Evolutionary conservation across 2,797 vertebrate genomes (phyloP).

Genomic region (Echeneis naucrates): DNA sequence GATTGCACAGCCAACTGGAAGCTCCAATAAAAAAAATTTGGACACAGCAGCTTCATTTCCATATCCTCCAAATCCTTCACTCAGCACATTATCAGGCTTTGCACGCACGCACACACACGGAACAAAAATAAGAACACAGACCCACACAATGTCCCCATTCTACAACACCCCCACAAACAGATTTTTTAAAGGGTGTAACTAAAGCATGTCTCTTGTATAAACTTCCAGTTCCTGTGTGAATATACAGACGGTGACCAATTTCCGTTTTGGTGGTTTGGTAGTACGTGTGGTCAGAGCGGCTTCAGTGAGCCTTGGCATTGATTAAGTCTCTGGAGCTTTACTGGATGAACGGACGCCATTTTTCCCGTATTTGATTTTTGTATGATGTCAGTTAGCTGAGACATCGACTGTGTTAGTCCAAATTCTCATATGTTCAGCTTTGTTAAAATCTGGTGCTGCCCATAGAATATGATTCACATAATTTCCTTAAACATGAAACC

Average conservation of each 20-base stretch:
- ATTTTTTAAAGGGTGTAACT: constrained; percentile 22
- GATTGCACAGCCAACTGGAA: constrained; percentile 43
- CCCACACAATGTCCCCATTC: constrained; percentile 23
- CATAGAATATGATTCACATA: too few relatives aligned
- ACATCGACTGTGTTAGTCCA: too few relatives aligned
- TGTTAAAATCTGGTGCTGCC: too few relatives aligned
- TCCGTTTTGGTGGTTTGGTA: too few relatives aligned
- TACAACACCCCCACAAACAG: constrained; percentile 16
- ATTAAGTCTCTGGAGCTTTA: too few relatives aligned
- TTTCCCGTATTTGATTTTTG: too few relatives aligned
- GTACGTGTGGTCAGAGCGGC: too few relatives aligned
- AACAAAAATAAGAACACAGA: constrained; percentile 40
- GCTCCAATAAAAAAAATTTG: constrained; percentile 46
- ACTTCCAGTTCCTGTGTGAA: background rate
- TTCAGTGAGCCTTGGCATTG: too few relatives aligned
- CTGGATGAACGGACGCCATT: too few relatives aligned
- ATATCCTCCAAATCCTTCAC: constrained; percentile 48
- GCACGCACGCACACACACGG: constrained; percentile 33
- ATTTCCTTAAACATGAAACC: too few relatives aligned
- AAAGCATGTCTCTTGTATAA: constrained; percentile 17
- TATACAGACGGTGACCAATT: background rate
- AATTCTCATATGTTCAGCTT: background rate
- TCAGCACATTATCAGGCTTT: constrained; percentile 63
- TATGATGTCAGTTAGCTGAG: too few relatives aligned
- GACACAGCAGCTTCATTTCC: constrained; percentile 50